phyloP scores from a whole-genome alignment of 2,888 invertebrate genomes.

The Ectobius pallidus region DNA sequence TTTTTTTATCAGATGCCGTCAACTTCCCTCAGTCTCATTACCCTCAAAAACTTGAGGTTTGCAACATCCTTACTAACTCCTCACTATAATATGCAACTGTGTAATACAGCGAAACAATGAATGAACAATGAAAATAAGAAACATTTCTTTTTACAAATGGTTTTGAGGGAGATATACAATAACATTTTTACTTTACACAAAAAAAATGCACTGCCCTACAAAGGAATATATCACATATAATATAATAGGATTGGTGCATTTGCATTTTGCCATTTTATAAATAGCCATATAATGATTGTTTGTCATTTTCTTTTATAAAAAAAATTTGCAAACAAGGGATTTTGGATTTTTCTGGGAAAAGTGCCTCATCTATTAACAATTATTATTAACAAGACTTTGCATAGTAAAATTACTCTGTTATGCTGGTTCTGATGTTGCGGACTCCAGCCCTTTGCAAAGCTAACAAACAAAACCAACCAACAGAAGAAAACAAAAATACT shows the following conservation, averaged over 20 bases:
- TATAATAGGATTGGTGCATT: constrained; percentile 57
- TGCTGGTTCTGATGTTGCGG: constrained; percentile 1
- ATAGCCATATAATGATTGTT: constrained; percentile 36
- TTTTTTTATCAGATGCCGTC: constrained; percentile 46
- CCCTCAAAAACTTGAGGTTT: constrained; percentile 44
- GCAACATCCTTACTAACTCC: constrained; percentile 36
- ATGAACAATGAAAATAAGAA: constrained; percentile 43
- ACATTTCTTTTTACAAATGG: constrained; percentile 55
- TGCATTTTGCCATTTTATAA: constrained; percentile 41
- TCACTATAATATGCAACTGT: constrained; percentile 39
- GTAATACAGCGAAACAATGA: constrained; percentile 43
- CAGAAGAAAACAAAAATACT: constrained; percentile 34
- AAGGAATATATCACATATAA: constrained; percentile 60
- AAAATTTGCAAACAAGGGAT: constrained; percentile 38
- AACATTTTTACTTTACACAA: constrained; percentile 43
- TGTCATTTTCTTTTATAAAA: constrained; percentile 18
- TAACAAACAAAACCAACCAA: constrained; percentile 25
- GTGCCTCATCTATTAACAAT: constrained; percentile 36
- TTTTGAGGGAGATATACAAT: constrained; percentile 41
- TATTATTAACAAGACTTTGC: constrained; percentile 27
- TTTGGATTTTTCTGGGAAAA: constrained; percentile 43
- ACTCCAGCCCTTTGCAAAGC: constrained; percentile 14
- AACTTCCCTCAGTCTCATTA: constrained; percentile 57
- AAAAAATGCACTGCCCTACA: constrained; percentile 53
- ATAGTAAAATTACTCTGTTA: constrained; percentile 7